Base-by-base conservation (phyloP, 2,113 vertebrate species). In the Polypterus senegalus region DNA sequence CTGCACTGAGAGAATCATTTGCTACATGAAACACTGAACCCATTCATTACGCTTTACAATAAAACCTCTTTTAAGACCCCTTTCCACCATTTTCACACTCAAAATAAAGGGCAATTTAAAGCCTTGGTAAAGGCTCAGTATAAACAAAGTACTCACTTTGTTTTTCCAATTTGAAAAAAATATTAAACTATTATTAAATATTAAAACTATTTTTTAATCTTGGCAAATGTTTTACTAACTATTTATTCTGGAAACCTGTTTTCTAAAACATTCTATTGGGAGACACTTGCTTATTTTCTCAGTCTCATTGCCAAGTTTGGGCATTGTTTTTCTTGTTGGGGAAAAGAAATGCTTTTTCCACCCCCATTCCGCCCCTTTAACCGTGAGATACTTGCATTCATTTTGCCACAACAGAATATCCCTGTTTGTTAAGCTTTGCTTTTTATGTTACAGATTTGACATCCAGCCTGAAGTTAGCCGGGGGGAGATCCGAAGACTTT, bases 231-330 rank as follows among this genome's bases (percentile, higher is more conserved):
- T 27, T 27, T 27, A 2, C 27, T 27, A 27, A 27, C 27, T 27
- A 27, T 27, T 27, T 2, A 27, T 27, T 27, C 27, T 27, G 2
- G 27, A 27, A 27, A 44, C 59, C 7, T 8, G 44, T 27, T 58
- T 47, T 71, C 78, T 74, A 74, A 74, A 64, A 74, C 70, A 73
- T 72, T 70, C 76, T 75, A 77, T 81, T 84, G 82, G 83, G 78
- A 85, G 85, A 81, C 80, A 82, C 79, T 83, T 83, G 74, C 81
- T 83, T 76, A 71, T 76, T 67, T 67, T 71, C 68, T 66, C 78
- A 69, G 74, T 81, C 66, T 69, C 76, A 27, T 74, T 86, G 86
- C 84, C 86, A 88, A 85, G 80, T 81, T 84, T 82, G 78, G 74
- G 76, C 78, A 81, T 85, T 70, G 71, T 65, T 77, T 78, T 76